A percentile compares a stretch with the other conserved stretches of the same genome.
These are phyloP conservation scores for Loxodonta africana DNA, from an alignment of 2,113 vertebrate genomes.

Conservation along the genomic window DNA sequence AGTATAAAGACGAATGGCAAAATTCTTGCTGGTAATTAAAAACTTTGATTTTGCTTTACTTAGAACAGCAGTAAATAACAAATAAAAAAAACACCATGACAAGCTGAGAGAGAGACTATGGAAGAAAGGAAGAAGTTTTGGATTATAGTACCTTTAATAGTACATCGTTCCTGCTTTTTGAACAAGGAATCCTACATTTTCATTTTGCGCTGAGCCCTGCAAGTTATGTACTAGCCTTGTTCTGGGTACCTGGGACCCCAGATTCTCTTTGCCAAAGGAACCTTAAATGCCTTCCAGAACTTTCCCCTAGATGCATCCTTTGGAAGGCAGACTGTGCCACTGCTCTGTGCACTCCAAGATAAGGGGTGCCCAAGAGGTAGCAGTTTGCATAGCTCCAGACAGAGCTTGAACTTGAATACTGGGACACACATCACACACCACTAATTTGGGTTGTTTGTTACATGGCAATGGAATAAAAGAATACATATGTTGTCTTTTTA, in stretches of 20 bases:
- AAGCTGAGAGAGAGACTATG: neutral
- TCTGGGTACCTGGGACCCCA: neutral
- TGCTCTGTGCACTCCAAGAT: neutral
- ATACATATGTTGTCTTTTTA: neutral
- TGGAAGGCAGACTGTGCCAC: neutral
- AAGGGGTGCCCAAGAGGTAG: neutral
- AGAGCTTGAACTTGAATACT: neutral
- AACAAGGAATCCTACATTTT: conserved; percentile 9
- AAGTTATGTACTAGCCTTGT: neutral
- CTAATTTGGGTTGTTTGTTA: neutral
- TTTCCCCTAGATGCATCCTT: neutral
- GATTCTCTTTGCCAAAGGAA: neutral
- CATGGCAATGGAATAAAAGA: neutral
- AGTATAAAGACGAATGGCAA: neutral
- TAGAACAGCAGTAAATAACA: neutral
- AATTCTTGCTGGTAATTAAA: conserved; percentile 24
- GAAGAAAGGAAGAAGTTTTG: neutral
- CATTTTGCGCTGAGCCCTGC: neutral
- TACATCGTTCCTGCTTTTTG: neutral
- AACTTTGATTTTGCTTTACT: neutral
- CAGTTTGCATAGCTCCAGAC: neutral
- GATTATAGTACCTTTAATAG: neutral
- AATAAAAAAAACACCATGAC: neutral
- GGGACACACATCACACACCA: neutral
- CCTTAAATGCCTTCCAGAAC: neutral